phyloP scores from a whole-genome alignment of 2,113 vertebrate genomes.

The Chionomys nivalis region DNA sequence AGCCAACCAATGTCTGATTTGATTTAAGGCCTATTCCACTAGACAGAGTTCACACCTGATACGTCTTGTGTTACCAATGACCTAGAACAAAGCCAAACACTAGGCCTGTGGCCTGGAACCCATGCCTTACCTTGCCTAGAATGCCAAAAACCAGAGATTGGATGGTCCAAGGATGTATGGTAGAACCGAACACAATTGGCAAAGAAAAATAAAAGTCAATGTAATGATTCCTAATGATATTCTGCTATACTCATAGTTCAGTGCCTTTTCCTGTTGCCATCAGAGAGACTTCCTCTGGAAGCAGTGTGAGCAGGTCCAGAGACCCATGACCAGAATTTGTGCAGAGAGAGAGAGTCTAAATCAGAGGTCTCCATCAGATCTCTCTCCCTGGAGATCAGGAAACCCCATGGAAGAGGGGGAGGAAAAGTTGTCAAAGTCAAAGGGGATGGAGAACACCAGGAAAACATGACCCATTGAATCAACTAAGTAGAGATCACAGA shows the following conservation, averaged over 20 bases:
- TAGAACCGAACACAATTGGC: background rate
- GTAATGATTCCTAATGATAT: background rate
- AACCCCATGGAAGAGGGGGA: background rate
- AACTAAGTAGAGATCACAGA: background rate
- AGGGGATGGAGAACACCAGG: background rate
- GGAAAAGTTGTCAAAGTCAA: background rate
- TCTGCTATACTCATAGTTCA: background rate
- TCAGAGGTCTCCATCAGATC: background rate
- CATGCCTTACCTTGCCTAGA: background rate
- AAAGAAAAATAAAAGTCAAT: background rate
- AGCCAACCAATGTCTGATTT: background rate
- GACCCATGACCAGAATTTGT: background rate
- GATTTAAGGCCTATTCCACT: background rate
- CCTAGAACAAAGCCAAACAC: background rate
- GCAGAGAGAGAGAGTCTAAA: background rate
- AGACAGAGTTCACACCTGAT: background rate
- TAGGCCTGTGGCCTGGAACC: background rate
- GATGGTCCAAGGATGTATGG: background rate
- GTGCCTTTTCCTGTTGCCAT: background rate
- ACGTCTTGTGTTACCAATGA: background rate
- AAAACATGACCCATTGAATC: background rate
- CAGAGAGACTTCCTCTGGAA: background rate
- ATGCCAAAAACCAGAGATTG: background rate
- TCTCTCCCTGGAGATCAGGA: background rate
- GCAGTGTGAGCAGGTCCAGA: background rate